phyloP scores from a whole-genome alignment of 2,797 vertebrate genomes.

The Chrysocyon brachyurus region DNA sequence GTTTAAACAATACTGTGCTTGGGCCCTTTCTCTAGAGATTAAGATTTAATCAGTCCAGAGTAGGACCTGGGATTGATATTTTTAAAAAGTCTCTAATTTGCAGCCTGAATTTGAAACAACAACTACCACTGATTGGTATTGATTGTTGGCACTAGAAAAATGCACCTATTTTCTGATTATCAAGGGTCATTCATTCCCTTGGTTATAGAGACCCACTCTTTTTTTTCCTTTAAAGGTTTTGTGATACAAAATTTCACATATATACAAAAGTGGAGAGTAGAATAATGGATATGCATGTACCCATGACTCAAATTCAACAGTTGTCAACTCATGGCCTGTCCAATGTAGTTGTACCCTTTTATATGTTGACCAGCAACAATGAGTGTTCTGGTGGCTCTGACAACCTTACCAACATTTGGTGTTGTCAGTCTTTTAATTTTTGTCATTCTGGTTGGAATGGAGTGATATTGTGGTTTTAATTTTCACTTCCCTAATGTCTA shows the following conservation, averaged over 20 bases:
- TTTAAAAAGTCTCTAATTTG: neutral
- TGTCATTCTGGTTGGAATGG: neutral
- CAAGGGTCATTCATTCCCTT: neutral
- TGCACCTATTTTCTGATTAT: neutral
- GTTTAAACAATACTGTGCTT: neutral
- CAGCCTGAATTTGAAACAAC: neutral
- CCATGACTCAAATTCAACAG: neutral
- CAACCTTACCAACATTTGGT: neutral
- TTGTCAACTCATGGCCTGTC: neutral
- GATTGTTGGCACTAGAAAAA: neutral
- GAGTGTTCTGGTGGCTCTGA: neutral
- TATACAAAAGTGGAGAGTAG: neutral
- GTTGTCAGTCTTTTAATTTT: neutral
- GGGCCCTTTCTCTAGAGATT: neutral
- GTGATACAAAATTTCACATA: neutral
- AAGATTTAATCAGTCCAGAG: neutral
- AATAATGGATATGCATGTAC: neutral
- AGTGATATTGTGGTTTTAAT: neutral
- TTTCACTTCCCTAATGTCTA: neutral
- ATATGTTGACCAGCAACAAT: neutral
- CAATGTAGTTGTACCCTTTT: neutral
- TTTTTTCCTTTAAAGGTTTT: neutral
- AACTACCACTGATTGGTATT: neutral
- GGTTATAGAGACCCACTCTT: neutral
- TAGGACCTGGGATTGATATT: neutral